These are phyloP conservation scores for Chrysoperla carnea DNA, from an alignment of 1,140 invertebrate species.

Conservation along the genomic window DNA sequence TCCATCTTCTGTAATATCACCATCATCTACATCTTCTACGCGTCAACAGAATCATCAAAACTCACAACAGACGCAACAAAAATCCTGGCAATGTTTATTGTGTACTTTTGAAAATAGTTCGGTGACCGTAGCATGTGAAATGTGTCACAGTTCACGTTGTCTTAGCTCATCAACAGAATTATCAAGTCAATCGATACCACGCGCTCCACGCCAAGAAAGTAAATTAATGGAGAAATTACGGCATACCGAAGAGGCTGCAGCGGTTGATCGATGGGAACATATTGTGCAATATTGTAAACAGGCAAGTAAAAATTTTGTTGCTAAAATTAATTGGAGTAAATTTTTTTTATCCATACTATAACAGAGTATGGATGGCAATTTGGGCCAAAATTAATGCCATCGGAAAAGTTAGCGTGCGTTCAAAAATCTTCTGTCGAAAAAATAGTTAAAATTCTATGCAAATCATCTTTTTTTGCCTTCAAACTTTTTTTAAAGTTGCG, in stretches of 20 bases:
- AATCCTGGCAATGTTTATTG: slow-evolving; percentile 57
- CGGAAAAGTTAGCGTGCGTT: slow-evolving; percentile 21
- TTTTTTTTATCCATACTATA: slow-evolving; percentile 1
- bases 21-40: background rate
- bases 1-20: too few species aligned
- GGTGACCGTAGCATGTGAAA: slow-evolving; percentile 52
- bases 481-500: too few species aligned
- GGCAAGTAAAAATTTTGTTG: slow-evolving; percentile 34
- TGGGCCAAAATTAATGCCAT: slow-evolving; percentile 15
- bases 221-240: slow-evolving; percentile 71
- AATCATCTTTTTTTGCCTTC: too few species aligned
- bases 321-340: slow-evolving; percentile 7
- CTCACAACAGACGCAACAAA: slow-evolving; percentile 6
- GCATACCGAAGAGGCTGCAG: slow-evolving; percentile 62
- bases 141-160: slow-evolving; percentile 50
- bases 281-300: slow-evolving; percentile 69
- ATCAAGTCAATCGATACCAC: slow-evolving; percentile 4
- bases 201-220: slow-evolving; percentile 42
- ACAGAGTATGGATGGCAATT: slow-evolving; percentile 10
- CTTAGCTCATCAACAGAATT: slow-evolving; percentile 4
- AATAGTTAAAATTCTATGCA: too few species aligned
- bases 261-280: slow-evolving; percentile 64
- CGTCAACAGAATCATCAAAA: slow-evolving; percentile 6
- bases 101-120: slow-evolving; percentile 70
- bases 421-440: too few species aligned